These are phyloP conservation scores for Montipora capricornis DNA, from an alignment of 64 coral and sea anemone genomes.

Conservation along the genomic window DNA sequence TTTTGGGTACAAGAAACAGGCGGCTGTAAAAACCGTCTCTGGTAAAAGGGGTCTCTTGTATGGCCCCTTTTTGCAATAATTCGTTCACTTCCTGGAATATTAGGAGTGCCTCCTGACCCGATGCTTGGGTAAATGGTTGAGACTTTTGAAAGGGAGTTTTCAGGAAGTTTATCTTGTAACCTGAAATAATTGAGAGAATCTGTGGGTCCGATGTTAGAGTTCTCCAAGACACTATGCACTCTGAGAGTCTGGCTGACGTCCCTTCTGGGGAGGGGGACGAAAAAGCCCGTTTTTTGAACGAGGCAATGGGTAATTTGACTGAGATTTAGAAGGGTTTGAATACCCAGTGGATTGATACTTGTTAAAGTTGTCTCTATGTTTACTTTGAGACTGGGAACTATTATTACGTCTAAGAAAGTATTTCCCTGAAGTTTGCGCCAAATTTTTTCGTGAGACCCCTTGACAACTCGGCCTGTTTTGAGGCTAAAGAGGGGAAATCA, in stretches of 20 bases:
- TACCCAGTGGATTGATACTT: too few species aligned
- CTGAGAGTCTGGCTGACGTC: too few species aligned
- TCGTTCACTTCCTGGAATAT: conserved; percentile 24
- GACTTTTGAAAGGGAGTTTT: conserved; percentile 13
- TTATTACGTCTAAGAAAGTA: background rate
- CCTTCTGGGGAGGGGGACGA: background rate
- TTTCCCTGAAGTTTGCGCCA: background rate
- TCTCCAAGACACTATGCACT: too few species aligned
- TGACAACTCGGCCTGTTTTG: too few species aligned
- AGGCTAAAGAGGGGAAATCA: too few species aligned
- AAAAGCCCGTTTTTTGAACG: background rate
- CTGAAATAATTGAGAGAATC: too few species aligned
- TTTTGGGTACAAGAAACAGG: conserved; percentile 57
- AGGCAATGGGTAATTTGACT: background rate
- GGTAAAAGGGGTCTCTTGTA: conserved; percentile 16
- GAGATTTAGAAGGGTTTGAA: too few species aligned
- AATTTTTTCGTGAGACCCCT: background rate
- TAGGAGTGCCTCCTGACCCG: background rate
- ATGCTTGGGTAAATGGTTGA: background rate
- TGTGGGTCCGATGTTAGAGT: too few species aligned
- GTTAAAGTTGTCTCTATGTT: too few species aligned
- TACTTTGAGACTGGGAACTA: too few species aligned
- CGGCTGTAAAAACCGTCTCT: conserved; percentile 5
- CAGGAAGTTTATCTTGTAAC: background rate
- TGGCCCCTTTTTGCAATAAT: conserved; percentile 48